Conservation (phyloP, 2,888 invertebrate species). For the Hypomecis punctinalis region DNA sequence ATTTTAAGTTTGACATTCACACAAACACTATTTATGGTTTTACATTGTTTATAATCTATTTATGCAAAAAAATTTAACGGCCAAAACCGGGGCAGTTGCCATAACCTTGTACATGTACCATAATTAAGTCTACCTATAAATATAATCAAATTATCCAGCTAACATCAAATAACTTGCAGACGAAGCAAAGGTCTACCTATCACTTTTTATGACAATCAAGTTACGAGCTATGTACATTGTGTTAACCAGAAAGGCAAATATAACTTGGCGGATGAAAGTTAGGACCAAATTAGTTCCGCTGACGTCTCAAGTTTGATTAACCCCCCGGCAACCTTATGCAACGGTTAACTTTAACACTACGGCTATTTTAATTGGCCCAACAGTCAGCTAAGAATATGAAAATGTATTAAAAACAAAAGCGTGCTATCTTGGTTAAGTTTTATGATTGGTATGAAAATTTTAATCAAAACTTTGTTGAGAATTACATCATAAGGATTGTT, state of each 20-base stretch:
- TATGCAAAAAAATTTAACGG: too few species aligned
- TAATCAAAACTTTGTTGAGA: background rate
- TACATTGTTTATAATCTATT: too few species aligned
- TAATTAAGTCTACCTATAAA: too few species aligned
- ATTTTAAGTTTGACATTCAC: too few species aligned
- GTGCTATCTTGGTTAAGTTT: constrained; percentile 1
- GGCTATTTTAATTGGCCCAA: constrained; percentile 25
- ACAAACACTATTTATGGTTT: too few species aligned
- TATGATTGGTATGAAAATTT: background rate
- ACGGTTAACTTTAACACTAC: constrained; percentile 21
- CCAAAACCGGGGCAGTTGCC: too few species aligned
- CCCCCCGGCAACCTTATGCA: constrained; percentile 60
- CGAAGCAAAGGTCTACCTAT: background rate
- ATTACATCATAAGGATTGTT: background rate
- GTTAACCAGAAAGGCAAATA: constrained; percentile 74
- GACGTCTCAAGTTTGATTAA: constrained; percentile 75
- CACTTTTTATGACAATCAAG: constrained; percentile 26
- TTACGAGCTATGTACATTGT: constrained; percentile 64
- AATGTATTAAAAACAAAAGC: constrained; percentile 7
- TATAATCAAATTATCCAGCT: too few species aligned
- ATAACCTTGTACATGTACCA: too few species aligned
- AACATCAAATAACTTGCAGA: background rate
- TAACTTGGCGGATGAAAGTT: constrained; percentile 72
- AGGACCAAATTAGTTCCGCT: constrained; percentile 76
- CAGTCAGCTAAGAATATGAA: constrained; percentile 16